phyloP scores from a whole-genome alignment of 1,140 invertebrate genomes.

The Papilio aristodemus region DNA sequence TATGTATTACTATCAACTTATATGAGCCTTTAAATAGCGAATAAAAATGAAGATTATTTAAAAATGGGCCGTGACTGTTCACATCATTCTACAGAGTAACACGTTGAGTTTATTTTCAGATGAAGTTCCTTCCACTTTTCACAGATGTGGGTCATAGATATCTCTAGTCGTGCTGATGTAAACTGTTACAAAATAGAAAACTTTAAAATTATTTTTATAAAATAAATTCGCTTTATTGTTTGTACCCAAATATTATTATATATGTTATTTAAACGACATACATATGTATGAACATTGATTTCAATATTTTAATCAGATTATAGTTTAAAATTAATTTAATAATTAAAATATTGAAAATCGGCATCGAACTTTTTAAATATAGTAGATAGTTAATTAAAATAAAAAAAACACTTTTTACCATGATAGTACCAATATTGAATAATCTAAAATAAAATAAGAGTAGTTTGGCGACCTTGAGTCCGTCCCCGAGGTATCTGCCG shows the following conservation, averaged over 20 bases:
- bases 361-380: too few relatives aligned
- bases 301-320: too few relatives aligned
- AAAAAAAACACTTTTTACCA: background rate
- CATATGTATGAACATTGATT: too few relatives aligned
- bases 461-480: background rate
- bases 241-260: too few relatives aligned
- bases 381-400: background rate
- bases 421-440: background rate
- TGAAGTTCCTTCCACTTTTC: constrained; percentile 1
- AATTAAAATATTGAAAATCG: too few relatives aligned
- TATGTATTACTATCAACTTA: background rate
- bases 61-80: background rate
- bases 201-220: too few relatives aligned
- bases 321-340: too few relatives aligned
- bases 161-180: background rate
- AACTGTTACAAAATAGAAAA: constrained; percentile 5
- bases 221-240: too few relatives aligned
- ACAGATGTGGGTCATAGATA: constrained; percentile 20
- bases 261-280: too few relatives aligned
- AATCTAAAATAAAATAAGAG: background rate
- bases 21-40: background rate
- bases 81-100: background rate
- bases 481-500: background rate
- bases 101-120: constrained; percentile 2
- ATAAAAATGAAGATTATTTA: background rate